A percentile compares a stretch with the other conserved stretches of the same genome.
Evolutionary conservation across 2,888 invertebrate species (phyloP).

Genomic region (Calliphora vomitoria): DNA sequence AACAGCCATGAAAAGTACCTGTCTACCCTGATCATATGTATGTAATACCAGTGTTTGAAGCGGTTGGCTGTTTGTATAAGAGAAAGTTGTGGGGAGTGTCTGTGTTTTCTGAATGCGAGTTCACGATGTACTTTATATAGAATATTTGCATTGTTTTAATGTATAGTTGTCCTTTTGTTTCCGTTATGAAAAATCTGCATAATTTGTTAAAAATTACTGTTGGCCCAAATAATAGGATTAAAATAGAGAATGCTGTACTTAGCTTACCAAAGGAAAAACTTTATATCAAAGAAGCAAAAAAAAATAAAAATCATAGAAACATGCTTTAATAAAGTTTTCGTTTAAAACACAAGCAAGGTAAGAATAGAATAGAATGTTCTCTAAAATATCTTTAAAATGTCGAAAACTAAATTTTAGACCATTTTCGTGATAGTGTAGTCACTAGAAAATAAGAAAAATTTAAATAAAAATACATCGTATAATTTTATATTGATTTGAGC

Average conservation of each 20-base stretch:
- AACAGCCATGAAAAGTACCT: too few relatives aligned
- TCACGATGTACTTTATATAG: conserved; percentile 9
- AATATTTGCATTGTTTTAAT: conserved; percentile 61
- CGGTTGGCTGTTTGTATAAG: too few relatives aligned
- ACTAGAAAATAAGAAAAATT: too few relatives aligned
- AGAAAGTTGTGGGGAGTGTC: too few relatives aligned
- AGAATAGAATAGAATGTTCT: background rate
- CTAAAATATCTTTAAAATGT: background rate
- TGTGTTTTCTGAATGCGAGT: background rate
- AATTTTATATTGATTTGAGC: too few relatives aligned
- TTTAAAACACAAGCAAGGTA: background rate
- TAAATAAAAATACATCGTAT: too few relatives aligned
- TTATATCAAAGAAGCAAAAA: background rate
- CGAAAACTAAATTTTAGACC: too few relatives aligned
- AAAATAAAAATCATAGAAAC: too few relatives aligned
- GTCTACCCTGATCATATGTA: too few relatives aligned
- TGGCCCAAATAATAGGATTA: conserved; percentile 59
- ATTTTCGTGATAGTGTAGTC: too few relatives aligned
- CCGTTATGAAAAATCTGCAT: conserved; percentile 61
- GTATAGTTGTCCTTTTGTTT: conserved; percentile 58
- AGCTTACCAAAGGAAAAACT: conserved; percentile 22
- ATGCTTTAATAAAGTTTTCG: background rate
- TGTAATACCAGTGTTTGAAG: too few relatives aligned
- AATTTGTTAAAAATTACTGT: conserved; percentile 68
- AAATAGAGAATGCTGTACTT: conserved; percentile 17